Evolutionary conservation across 2,888 invertebrate genomes (phyloP), one percentile per base, ranked within the genome.

Genomic region (Seira ritae): DNA sequence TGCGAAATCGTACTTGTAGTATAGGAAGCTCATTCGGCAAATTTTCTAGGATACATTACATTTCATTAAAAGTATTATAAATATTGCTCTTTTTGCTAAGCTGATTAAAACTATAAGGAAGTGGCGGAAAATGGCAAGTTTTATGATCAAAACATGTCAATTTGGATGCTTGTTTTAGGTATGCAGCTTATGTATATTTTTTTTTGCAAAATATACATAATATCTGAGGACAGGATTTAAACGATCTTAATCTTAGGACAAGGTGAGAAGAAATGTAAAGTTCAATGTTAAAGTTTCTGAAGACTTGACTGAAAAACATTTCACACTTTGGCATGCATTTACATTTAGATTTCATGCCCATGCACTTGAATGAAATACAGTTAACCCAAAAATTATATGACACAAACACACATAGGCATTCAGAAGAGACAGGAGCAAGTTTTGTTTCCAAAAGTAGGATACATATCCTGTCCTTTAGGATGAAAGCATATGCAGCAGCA

Each of bases 211-310:
- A 50, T 50, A 2, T 15, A 50, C 12, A 50, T 50, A 50, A 50
- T 12, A 50, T 50, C 2, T 50, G 12, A 50, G 8, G 1, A 12
- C 50, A 50, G 50, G 15, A 8, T 50, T n/a, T n/a, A n/a, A 15
- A 15, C 50, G 50, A 50, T 50, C 50, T 50, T 50, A 50, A 50
- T 50, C 50, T 50, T 50, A 72, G 60, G 62, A 17, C 72, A 72
- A 62, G 72, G 37, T 31, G 62, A 72, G 22, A 22, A 12, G 12
- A 50, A 50, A 22, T 23, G 71, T 71, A 71, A 72, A 72, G 72
- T 72, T 72, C 72, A 72, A 72, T 72, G 72, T 62, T 72, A 72
- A 8, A 12, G 10, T 50, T 15, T 12, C 17, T 50, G 12, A 50
- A n/a, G 50, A n/a, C 50, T 31, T n/a, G 50, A 50, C 50, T 50